Conservation (phyloP, 2,797 vertebrate species). For the Peromyscus eremicus region DNA sequence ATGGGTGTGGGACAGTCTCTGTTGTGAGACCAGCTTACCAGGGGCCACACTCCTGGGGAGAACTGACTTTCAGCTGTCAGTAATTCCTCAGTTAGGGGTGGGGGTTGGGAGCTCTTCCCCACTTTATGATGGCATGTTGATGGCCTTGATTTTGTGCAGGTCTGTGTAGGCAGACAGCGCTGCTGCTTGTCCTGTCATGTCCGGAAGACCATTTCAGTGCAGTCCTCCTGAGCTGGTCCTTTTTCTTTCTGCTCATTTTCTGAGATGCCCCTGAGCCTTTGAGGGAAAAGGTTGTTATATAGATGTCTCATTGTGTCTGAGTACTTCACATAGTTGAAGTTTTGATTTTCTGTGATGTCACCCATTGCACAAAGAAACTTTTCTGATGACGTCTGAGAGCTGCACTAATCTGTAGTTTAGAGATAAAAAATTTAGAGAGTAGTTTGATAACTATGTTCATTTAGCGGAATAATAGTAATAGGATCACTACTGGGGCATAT, state of each 20-base stretch:
- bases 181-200: not conserved
- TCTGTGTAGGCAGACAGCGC: not conserved
- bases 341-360: not conserved
- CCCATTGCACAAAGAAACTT: not conserved
- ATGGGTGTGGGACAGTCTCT: not conserved
- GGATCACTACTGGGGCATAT: not conserved
- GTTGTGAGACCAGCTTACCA: not conserved
- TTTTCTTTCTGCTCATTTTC: not conserved
- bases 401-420: not conserved
- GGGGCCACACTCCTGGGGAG: not conserved
- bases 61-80: not conserved
- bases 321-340: not conserved
- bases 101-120: not conserved
- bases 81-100: not conserved
- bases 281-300: not conserved
- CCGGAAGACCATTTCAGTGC: not conserved
- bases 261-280: not conserved
- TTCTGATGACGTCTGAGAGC: not conserved
- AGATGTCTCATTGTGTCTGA: not conserved
- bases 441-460: not conserved
- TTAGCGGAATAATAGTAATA: not conserved
- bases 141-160: not conserved
- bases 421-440: not conserved
- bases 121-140: not conserved
- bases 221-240: not conserved